phyloP scores from a whole-genome alignment of 2,797 vertebrate species.

The Sibirionetta formosa region DNA sequence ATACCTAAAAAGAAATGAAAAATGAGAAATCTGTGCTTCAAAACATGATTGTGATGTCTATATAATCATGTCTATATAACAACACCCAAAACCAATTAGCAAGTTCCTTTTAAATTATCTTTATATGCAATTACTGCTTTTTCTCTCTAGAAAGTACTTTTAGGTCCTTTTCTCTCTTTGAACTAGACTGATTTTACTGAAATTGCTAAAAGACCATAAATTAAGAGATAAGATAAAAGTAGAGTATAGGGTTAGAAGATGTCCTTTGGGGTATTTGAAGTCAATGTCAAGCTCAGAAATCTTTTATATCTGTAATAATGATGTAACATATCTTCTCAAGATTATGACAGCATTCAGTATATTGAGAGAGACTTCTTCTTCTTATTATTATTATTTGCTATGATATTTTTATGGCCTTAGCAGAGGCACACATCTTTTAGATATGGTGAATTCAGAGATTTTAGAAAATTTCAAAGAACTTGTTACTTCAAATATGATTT shows the following conservation, averaged over 20 bases:
- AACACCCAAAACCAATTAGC: neutral
- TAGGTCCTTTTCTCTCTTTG: neutral
- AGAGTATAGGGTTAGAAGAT: neutral
- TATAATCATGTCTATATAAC: neutral
- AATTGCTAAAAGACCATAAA: neutral
- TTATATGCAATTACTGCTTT: neutral
- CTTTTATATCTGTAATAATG: neutral
- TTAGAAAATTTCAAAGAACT: neutral
- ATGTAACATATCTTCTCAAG: neutral
- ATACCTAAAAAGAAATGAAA: neutral
- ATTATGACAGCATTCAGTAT: neutral
- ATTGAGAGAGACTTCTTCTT: neutral
- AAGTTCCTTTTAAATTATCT: neutral
- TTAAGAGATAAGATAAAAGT: neutral
- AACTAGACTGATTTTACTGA: neutral
- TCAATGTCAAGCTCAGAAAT: neutral
- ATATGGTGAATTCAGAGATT: neutral
- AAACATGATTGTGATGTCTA: neutral
- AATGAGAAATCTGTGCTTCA: neutral
- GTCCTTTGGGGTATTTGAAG: neutral
- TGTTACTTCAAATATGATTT: neutral
- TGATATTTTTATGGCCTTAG: neutral
- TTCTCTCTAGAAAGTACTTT: neutral
- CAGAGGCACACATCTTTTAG: neutral
- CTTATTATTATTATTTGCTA: neutral